Evolutionary conservation across 2,113 vertebrate genomes (phyloP).

Genomic region (Anhinga rufa): DNA sequence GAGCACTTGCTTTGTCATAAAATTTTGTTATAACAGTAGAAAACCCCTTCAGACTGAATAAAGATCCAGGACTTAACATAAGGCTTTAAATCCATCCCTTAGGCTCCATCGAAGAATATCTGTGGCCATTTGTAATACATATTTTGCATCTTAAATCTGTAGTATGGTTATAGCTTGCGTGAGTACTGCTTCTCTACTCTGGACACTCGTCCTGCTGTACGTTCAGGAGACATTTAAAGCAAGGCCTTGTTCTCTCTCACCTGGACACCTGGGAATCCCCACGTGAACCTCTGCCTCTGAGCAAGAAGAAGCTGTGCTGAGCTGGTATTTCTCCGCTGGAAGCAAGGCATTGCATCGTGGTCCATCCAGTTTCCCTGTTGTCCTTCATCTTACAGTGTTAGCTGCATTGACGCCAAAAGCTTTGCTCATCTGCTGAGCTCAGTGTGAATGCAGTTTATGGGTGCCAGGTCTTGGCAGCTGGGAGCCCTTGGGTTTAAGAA

Average conservation of each 20-base stretch:
- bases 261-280: neutral
- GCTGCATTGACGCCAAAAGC: neutral
- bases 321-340: neutral
- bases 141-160: neutral
- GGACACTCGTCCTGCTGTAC: accelerated
- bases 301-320: neutral
- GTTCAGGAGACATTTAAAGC: neutral
- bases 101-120: neutral
- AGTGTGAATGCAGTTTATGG: accelerated
- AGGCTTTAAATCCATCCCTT: neutral
- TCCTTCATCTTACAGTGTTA: accelerated
- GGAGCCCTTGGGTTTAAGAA: neutral
- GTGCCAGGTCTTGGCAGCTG: neutral
- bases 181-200: neutral
- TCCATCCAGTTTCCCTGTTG: neutral
- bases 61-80: neutral
- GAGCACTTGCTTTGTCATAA: neutral
- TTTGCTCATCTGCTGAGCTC: neutral
- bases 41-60: neutral
- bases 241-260: neutral
- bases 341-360: accelerated
- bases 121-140: neutral
- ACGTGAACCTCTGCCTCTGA: neutral
- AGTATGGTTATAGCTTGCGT: neutral
- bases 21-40: neutral